Evolutionary conservation across 2,797 vertebrate species (phyloP), one percentile per base, ranked within the genome.

Genomic region (Amphiprion clarkii): DNA sequence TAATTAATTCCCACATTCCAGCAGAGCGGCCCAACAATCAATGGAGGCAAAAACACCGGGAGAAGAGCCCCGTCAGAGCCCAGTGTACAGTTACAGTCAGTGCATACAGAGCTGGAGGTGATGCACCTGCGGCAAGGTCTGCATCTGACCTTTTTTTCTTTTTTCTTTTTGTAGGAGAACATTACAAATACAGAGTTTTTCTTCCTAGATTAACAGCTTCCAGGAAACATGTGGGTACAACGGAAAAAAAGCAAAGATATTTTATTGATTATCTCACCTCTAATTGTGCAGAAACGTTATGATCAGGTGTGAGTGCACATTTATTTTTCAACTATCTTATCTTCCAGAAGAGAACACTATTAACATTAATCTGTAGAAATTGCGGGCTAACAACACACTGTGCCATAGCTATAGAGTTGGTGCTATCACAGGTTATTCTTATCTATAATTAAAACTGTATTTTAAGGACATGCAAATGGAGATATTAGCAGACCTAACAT

Each of bases 381-480:
- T 79, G 73, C 60, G 54, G 63, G 53, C 48, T 74, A 82, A 80
- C 81, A 88, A 90, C 76, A 87, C 56, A 44, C 29, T 17, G 71
- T 59, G 60, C 81, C 48, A 70, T 49, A 72, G 79, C 81, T 67
- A 63, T 66, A 64, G 76, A 79, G 60, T 76, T 86, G 81, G 78
- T 70, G 71, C 83, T 85, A 91, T 89, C 89, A 80, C 81, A 89
- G 81, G 87, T 89, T 82, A 71, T 75, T 69, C 79, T 94, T 94
- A 94, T 95, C 91, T 93, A 91, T 92, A 93, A 93, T 95, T 93
- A 93, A 92, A 93, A 91, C 86, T 83, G 82, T 88, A 91, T 92
- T 92, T 91, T 92, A 91, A 85, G 89, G 84, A 90, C 88, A 89
- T 92, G 88, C 86, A 92, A 92, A 93, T 88, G 88, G 87, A 85